These are phyloP conservation scores for Callaeas wilsoni DNA, from an alignment of 2,113 vertebrate species.

Conservation along the genomic window DNA sequence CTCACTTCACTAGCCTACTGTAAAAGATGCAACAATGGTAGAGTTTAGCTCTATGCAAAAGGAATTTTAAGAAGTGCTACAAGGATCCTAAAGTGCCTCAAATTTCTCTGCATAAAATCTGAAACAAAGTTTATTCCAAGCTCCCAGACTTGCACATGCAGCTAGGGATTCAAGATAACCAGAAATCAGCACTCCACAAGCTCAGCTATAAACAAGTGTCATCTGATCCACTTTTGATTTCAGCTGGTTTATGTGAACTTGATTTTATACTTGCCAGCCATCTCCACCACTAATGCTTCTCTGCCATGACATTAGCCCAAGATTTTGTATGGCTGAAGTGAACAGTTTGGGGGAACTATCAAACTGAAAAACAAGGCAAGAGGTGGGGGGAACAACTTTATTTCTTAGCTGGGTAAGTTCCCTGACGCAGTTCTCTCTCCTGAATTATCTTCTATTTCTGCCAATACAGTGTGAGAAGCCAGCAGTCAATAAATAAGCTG, in stretches of 20 bases:
- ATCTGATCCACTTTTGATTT: neutral
- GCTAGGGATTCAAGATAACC: neutral
- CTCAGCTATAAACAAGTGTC: neutral
- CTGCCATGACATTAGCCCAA: neutral
- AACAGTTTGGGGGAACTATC: neutral
- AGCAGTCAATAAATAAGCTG: neutral
- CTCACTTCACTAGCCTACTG: neutral
- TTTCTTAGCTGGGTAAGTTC: neutral
- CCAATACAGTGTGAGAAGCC: neutral
- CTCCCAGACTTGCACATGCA: neutral
- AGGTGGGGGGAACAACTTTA: rapidly evolving
- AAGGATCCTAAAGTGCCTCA: neutral
- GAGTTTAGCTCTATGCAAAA: neutral
- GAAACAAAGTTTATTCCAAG: neutral
- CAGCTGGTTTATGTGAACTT: neutral
- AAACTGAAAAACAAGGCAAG: neutral
- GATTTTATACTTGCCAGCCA: neutral
- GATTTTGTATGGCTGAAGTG: neutral
- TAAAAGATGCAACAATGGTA: neutral
- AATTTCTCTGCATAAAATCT: neutral
- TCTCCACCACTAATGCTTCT: neutral
- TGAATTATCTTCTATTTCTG: neutral
- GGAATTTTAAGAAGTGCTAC: neutral
- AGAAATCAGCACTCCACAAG: neutral
- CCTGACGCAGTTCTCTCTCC: neutral